A percentile compares a stretch with the other conserved stretches of the same genome.
phyloP scores from a whole-genome alignment of 2,888 invertebrate species.

The Sminthurides aquaticus region DNA sequence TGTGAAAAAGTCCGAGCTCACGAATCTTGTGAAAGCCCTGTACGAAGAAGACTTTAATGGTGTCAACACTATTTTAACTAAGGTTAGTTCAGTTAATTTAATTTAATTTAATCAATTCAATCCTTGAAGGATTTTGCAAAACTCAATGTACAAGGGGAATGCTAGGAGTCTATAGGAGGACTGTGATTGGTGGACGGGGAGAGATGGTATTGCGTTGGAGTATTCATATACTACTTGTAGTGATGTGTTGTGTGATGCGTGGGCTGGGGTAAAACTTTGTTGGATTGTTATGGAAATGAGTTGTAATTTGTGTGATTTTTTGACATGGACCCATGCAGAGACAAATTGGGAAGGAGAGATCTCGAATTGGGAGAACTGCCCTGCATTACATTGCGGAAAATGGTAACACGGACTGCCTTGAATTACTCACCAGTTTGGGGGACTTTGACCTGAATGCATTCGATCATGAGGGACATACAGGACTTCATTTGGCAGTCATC shows the following conservation, averaged over 20 bases:
- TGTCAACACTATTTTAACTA: constrained; percentile 16
- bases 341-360: constrained; percentile 55
- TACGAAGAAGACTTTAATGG: constrained; percentile 10
- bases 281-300: background rate
- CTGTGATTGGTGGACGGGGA: too few species aligned
- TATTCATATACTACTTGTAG: too few species aligned
- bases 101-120: background rate
- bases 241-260: too few species aligned
- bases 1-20: constrained; percentile 16
- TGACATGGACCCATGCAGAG: constrained; percentile 1
- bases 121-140: too few species aligned
- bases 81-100: constrained; percentile 7
- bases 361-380: constrained; percentile 75
- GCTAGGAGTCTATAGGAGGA: too few species aligned
- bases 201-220: too few species aligned
- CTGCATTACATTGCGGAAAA: constrained; percentile 85
- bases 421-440: constrained; percentile 52
- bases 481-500: constrained; percentile 89
- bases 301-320: background rate
- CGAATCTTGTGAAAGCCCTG: constrained; percentile 9
- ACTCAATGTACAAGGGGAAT: too few species aligned
- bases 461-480: constrained; percentile 90
- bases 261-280: too few species aligned
- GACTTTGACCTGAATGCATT: constrained; percentile 74
- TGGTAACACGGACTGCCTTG: constrained; percentile 59